Evolutionary conservation across 2,113 vertebrate genomes (phyloP), one percentile per base, ranked within the genome.

Genomic region (Ivindomyrus marchei): DNA sequence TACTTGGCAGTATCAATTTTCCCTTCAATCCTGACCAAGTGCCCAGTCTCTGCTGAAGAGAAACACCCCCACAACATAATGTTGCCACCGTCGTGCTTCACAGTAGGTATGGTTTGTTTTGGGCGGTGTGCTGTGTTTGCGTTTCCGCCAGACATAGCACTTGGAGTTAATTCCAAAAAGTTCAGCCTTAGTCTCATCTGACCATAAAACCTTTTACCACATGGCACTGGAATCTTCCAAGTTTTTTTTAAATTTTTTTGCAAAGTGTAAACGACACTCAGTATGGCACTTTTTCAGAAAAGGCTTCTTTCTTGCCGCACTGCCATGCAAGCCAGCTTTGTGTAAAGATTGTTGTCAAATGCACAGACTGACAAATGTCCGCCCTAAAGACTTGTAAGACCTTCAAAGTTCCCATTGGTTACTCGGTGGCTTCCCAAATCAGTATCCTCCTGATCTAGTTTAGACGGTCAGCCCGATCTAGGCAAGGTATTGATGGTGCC

Each of bases 131-230:
- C 62, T 70, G n/a, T 70, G 62, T 70, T 70, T 70, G 62, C 62
- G 13, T 70, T 70, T 70, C 62, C 62, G 62, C 62, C 27, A 70
- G 62, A 70, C 62, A 70, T 70, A 70, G n/a, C 62, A 70, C 62
- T 70, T 70, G 10, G 27, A 70, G 62, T 70, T 70, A 11, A 70
- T 11, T 70, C 62, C 62, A 70, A 11, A 70, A 31, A 70, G 62
- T 27, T 70, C 62, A 70, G 62, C n/a, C 27, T 70, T 70, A 70
- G 62, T 70, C 62, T 70, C 62, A 31, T 70, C 62, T 70, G 62
- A 70, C 62, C 62, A 70, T 70, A 70, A 70, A 70, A 70, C 62
- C 62, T 70, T 70, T 70, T 70, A 70, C 62, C 62, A 70, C 62
- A 70, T 70, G 62, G 62, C 62, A 13, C 13, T 1, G n/a, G n/a